Evolutionary conservation across 2,113 vertebrate species (phyloP), one percentile per base, ranked within the genome.

Genomic region (Prunella himalayana): DNA sequence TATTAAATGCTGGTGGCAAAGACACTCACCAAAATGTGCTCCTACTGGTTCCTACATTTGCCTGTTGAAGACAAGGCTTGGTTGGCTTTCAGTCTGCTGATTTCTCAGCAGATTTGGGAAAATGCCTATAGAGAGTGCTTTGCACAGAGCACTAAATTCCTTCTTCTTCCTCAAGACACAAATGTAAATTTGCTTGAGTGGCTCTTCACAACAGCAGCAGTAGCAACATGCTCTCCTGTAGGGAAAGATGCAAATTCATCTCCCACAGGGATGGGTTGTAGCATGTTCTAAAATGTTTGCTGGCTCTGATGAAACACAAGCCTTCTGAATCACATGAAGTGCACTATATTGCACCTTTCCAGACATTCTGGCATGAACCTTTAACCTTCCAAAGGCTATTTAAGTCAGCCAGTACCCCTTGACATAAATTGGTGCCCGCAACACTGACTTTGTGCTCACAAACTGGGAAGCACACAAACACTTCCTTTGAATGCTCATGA

Each of bases 371-470:
- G 59, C 31, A 17, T 1, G 9, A 69, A 60, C 1, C 0, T 59
- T 80, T 50, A 80, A 64, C 39, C 9, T 85, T 78, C 27, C 42
- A 50, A 61, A 70, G 20, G n/a, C 11, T 33, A 4, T 17, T 54
- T 25, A 54, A 85, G n/a, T 37, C 39, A 51, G 28, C 14, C 22
- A 45, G 49, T 2, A 2, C 5, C 6, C 16, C 17, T 33, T 37
- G n/a, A 33, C 49, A 44, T 13, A 47, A 78, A 47, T 0, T 14
- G 56, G 45, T 61, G 31, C 51, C 44, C 1, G 9, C 8, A 63
- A 13, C 0, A 1, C 28, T 31, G 27, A 5, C 25, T 3, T 1
- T n/a, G 18, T 2, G 13, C 45, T 61, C 59, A 44, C 39, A 49
- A 65, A 37, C 39, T 25, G 57, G 23, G 18, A 24, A 79, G 57